Evolutionary conservation across 2,113 vertebrate genomes (phyloP).

Genomic region (Gracilinanus agilis): DNA sequence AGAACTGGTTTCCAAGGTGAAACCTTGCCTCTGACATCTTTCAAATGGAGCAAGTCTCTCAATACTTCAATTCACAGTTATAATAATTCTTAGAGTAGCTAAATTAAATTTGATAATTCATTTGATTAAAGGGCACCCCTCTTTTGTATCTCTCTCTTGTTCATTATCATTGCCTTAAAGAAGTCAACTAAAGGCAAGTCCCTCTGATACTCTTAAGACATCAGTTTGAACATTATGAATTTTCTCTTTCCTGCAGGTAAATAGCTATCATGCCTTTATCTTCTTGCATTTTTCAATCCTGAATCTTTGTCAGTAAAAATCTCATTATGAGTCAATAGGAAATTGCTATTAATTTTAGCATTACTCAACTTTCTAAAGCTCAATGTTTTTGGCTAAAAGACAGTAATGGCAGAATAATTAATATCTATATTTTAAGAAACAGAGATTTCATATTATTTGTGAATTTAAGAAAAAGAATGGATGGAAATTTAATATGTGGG

Average conservation of each 20-base stretch:
- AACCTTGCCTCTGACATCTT: background rate
- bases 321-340: background rate
- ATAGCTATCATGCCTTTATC: background rate
- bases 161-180: background rate
- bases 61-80: background rate
- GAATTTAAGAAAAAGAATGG: background rate
- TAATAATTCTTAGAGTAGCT: background rate
- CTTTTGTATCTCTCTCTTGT: background rate
- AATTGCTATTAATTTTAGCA: background rate
- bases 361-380: background rate
- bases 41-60: background rate
- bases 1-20: background rate
- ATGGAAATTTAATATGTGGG: background rate
- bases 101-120: background rate
- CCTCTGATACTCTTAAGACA: background rate
- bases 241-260: background rate
- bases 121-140: background rate
- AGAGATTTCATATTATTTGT: background rate
- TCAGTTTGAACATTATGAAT: background rate
- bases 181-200: background rate
- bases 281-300: background rate
- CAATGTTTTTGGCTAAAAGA: background rate
- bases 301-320: background rate
- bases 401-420: background rate
- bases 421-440: background rate